Evolutionary conservation across 2,888 invertebrate species (phyloP).

Genomic region (Galerucella pusilla): DNA sequence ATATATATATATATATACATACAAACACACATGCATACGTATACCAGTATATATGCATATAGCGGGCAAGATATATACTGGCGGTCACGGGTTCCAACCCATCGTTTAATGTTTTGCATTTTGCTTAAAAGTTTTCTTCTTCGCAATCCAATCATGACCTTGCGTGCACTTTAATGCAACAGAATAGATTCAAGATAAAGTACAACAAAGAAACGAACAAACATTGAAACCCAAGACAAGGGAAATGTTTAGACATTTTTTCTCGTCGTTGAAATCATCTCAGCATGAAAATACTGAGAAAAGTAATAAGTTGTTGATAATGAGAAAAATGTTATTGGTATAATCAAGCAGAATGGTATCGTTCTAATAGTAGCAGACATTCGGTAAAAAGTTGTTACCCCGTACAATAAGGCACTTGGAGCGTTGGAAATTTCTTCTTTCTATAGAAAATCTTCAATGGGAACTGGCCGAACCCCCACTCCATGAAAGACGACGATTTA

Average conservation of each 20-base stretch:
- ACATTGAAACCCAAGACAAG: not conserved
- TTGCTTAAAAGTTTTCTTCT: slow-evolving; percentile 19
- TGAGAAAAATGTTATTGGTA: too few species aligned
- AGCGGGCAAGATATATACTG: slow-evolving; percentile 4
- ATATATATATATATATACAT: slow-evolving; percentile 18
- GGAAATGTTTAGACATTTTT: not conserved
- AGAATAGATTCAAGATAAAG: slow-evolving; percentile 15
- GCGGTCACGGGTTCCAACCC: slow-evolving; percentile 34
- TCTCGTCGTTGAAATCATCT: too few species aligned
- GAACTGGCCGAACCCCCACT: too few species aligned
- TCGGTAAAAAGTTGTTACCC: too few species aligned
- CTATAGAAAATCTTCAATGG: too few species aligned
- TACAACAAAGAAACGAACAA: slow-evolving; percentile 15
- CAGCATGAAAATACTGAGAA: not conserved
- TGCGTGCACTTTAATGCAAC: slow-evolving; percentile 23
- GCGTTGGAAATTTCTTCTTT: too few species aligned
- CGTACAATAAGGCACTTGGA: too few species aligned
- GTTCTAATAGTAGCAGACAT: too few species aligned
- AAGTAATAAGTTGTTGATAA: too few species aligned
- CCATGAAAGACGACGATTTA: too few species aligned
- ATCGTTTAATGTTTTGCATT: slow-evolving; percentile 33
- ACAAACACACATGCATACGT: not conserved
- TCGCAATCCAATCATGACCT: slow-evolving; percentile 27
- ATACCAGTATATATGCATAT: not conserved
- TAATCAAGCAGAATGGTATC: too few species aligned